phyloP scores from a whole-genome alignment of 2,797 vertebrate genomes.

The Notolepis coatsorum region DNA sequence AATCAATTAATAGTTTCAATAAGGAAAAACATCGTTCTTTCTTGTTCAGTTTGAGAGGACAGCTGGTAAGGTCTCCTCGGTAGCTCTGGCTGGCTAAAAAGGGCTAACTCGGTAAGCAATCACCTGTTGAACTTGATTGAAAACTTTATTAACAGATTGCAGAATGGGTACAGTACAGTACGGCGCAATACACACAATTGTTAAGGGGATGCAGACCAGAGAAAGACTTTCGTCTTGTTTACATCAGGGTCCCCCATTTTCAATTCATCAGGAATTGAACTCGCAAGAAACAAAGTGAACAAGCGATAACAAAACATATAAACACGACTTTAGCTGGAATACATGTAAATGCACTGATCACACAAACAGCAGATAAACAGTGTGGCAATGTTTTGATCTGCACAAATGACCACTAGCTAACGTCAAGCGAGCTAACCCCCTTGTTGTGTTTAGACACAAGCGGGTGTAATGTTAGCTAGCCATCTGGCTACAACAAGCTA shows the following conservation, averaged over 20 bases:
- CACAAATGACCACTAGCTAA: not conserved
- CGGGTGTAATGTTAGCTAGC: constrained; percentile 10
- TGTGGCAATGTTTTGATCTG: too few species aligned
- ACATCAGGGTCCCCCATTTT: too few species aligned
- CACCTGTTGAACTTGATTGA: constrained; percentile 4
- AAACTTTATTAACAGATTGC: not conserved
- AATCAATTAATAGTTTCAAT: not conserved
- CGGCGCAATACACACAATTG: too few species aligned
- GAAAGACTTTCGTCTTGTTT: too few species aligned
- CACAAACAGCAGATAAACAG: not conserved
- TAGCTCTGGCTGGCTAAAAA: not conserved
- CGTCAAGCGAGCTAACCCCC: constrained; percentile 25
- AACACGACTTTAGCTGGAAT: too few species aligned
- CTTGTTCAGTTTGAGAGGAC: too few species aligned
- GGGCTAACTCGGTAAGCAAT: not conserved
- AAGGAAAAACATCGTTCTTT: too few species aligned
- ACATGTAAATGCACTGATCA: not conserved
- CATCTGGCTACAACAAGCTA: constrained; percentile 45
- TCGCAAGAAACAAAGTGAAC: not conserved
- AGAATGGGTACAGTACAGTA: too few species aligned
- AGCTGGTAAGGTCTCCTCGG: too few species aligned
- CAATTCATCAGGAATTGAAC: too few species aligned
- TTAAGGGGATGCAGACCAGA: too few species aligned
- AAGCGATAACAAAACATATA: not conserved
- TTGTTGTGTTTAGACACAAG: constrained; percentile 40